Evolutionary conservation across 2,113 vertebrate genomes (phyloP).

Genomic region (Lagenorhynchus albirostris): DNA sequence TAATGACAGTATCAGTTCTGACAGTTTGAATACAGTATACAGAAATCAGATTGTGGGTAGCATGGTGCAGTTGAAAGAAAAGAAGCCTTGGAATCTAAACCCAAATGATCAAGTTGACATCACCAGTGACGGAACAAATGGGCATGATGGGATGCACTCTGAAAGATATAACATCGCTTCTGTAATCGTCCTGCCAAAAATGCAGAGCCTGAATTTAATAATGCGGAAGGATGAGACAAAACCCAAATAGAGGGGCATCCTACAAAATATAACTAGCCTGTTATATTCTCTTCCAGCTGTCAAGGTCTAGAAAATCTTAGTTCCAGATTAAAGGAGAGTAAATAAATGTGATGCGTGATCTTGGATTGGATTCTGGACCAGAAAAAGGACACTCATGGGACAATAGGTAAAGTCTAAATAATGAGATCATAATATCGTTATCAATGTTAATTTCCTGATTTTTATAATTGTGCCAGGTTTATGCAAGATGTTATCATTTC

Average conservation of each 20-base stretch:
- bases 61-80: not conserved
- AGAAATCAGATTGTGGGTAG: not conserved
- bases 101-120: not conserved
- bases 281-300: not conserved
- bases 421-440: not conserved
- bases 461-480: not conserved
- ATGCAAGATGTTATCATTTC: not conserved
- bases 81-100: not conserved
- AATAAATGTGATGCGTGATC: not conserved
- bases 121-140: not conserved
- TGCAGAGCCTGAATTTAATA: not conserved
- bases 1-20: not conserved
- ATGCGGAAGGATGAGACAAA: not conserved
- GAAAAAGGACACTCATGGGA: not conserved
- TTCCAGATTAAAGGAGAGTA: not conserved
- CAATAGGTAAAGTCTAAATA: not conserved
- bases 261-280: not conserved
- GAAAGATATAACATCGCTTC: not conserved
- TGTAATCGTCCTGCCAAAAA: not conserved
- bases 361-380: not conserved
- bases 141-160: accelerated
- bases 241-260: not conserved
- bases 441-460: not conserved
- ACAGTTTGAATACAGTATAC: not conserved
- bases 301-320: not conserved